phyloP scores from a whole-genome alignment of 2,888 invertebrate species.

The Pristionchus fissidentatus region DNA sequence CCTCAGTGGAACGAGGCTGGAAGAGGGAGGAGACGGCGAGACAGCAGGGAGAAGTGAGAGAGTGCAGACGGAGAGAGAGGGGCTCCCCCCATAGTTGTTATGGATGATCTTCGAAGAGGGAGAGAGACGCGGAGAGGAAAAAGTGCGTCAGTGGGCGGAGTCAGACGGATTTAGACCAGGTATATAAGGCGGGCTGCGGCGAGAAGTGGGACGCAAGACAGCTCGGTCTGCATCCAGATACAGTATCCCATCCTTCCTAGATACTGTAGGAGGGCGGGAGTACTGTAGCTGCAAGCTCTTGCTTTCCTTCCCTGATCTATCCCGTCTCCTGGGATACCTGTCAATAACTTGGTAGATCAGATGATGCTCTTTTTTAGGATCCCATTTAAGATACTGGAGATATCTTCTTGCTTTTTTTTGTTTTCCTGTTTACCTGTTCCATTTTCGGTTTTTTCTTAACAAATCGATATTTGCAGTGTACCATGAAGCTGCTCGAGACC shows the following conservation, averaged over 20 bases:
- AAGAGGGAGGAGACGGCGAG: not conserved
- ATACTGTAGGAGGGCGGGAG: too few species aligned
- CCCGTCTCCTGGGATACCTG: not conserved
- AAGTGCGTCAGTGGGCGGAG: constrained; percentile 39
- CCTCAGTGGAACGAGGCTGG: not conserved
- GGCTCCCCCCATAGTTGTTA: not conserved
- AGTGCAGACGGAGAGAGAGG: not conserved
- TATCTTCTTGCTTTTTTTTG: not conserved
- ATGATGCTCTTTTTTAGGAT: not conserved
- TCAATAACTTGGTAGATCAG: not conserved
- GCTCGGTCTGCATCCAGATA: not conserved
- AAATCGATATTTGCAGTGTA: not conserved
- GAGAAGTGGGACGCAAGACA: not conserved
- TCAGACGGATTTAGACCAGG: constrained; percentile 16
- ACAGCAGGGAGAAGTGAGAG: constrained; percentile 6
- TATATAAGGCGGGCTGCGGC: not conserved
- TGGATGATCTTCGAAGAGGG: not conserved
- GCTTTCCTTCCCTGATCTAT: not conserved
- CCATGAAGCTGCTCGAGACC: constrained; percentile 42
- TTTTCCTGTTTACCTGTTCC: not conserved
- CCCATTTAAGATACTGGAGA: not conserved
- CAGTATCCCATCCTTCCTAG: not conserved
- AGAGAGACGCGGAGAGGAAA: not conserved
- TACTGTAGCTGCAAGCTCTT: not conserved
- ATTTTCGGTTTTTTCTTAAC: not conserved